Percentiles rank a stretch among this genome's conserved stretches.
These are phyloP conservation scores for Agrotis clavis DNA, from an alignment of 2,888 invertebrate genomes.

Conservation along the genomic window DNA sequence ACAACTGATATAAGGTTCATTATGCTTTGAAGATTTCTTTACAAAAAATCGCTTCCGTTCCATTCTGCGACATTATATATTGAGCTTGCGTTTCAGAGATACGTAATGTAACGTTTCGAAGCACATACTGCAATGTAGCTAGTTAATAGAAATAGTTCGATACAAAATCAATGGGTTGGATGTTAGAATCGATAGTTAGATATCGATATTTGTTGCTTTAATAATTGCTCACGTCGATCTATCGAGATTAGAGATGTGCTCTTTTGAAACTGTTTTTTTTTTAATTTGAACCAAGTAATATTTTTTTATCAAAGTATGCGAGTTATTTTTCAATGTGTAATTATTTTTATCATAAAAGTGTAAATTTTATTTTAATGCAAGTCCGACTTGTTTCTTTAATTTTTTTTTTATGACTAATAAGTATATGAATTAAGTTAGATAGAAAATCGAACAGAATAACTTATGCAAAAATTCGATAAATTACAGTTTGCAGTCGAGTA, in stretches of 20 bases:
- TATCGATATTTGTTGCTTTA: conserved; percentile 17
- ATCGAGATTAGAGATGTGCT: conserved; percentile 36
- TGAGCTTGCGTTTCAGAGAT: not conserved
- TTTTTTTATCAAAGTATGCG: conserved; percentile 13
- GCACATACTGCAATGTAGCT: conserved; percentile 41
- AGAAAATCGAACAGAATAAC: conserved; percentile 45
- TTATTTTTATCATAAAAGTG: conserved; percentile 23
- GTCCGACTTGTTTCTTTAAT: conserved; percentile 19
- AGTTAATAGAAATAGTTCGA: conserved; percentile 41
- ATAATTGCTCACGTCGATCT: conserved; percentile 32
- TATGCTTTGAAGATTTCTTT: no score
- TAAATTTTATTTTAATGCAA: conserved; percentile 33
- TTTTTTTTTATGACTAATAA: conserved; percentile 38
- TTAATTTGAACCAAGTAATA: conserved; percentile 27
- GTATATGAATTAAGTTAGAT: conserved; percentile 40
- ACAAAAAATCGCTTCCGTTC: no score
- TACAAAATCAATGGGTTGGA: conserved; percentile 17
- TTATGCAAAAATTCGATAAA: conserved; percentile 25
- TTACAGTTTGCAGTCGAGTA: not conserved
- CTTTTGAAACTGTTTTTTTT: conserved; percentile 23
- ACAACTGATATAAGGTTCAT: no score
- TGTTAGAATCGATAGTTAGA: conserved; percentile 29
- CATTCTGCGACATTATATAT: no score
- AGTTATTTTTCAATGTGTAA: conserved; percentile 3
- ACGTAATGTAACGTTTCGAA: conserved; percentile 36